Evolutionary conservation across 2,888 invertebrate species (phyloP).

Genomic region (Pedicia rivosa): DNA sequence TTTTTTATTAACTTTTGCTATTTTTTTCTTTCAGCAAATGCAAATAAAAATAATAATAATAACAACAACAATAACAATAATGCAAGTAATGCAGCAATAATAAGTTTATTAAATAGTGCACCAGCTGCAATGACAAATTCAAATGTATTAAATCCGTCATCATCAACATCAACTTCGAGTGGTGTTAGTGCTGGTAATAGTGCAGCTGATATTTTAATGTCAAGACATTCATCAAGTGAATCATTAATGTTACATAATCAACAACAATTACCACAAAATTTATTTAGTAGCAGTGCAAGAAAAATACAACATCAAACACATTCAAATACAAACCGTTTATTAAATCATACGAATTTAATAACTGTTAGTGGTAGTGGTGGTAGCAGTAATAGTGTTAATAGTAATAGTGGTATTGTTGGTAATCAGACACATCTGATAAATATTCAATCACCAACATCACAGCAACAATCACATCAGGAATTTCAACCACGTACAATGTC

Average conservation of each 20-base stretch:
- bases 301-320: conserved; percentile 24
- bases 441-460: conserved; percentile 4
- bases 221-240: conserved; percentile 2
- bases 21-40: too few relatives aligned
- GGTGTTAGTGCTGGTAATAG: conserved; percentile 24
- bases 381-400: conserved; percentile 14
- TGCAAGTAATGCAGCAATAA: conserved; percentile 47
- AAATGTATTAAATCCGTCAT: conserved; percentile 52
- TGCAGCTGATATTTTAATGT: not conserved
- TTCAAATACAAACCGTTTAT: conserved; percentile 2
- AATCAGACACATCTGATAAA: conserved; percentile 8
- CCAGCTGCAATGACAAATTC: conserved; percentile 55
- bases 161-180: conserved; percentile 48
- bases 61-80: conserved; percentile 26
- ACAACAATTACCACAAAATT: conserved; percentile 19
- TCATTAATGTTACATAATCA: conserved; percentile 12
- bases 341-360: conserved; percentile 21
- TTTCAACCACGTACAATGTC: conserved; percentile 22
- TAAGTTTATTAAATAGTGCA: conserved; percentile 61
- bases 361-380: conserved; percentile 18
- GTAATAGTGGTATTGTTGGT: too few relatives aligned
- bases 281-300: conserved; percentile 20
- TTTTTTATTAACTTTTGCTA: not conserved
- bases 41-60: conserved; percentile 46
- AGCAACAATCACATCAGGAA: conserved; percentile 1